phyloP scores from a whole-genome alignment of 2,888 invertebrate genomes.

The Saturnia japonica region DNA sequence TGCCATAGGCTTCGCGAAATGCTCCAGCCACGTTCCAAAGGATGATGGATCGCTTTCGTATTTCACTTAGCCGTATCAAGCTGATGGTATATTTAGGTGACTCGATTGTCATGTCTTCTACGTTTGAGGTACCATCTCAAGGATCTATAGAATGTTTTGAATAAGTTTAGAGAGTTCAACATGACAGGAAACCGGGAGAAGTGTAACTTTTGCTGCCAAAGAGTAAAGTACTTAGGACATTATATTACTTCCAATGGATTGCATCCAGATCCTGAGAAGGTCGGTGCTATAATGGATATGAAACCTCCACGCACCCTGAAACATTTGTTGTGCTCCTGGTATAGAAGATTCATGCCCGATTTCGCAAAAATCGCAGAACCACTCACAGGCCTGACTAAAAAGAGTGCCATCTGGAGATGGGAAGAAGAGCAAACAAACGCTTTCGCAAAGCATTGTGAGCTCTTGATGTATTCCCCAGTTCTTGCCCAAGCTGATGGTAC shows the following conservation, averaged over 20 bases:
- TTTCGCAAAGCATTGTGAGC: background rate
- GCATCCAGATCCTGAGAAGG: slow-evolving; percentile 31
- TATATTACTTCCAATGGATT: slow-evolving; percentile 29
- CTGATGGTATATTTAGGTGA: no score
- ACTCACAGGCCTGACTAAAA: slow-evolving; percentile 27
- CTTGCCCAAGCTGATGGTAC: background rate
- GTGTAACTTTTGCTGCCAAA: no score
- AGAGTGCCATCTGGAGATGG: slow-evolving; percentile 9
- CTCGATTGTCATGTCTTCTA: no score
- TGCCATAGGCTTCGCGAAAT: no score
- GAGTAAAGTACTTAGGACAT: slow-evolving; percentile 35
- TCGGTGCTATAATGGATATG: slow-evolving; percentile 33
- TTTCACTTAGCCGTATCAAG: no score
- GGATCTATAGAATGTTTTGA: slow-evolving; percentile 26
- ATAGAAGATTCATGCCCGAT: slow-evolving; percentile 25
- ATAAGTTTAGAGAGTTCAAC: slow-evolving; percentile 30
- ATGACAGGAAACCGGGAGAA: slow-evolving; percentile 35
- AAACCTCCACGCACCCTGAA: slow-evolving; percentile 34
- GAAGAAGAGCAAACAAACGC: no score
- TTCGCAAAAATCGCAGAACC: slow-evolving; percentile 29
- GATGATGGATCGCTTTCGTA: no score
- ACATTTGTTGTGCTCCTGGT: slow-evolving; percentile 34
- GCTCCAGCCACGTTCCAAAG: no score
- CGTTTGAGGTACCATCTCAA: background rate
- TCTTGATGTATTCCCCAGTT: background rate